Conservation (phyloP, 2,113 vertebrate species). For the Bambusicola thoracicus region DNA sequence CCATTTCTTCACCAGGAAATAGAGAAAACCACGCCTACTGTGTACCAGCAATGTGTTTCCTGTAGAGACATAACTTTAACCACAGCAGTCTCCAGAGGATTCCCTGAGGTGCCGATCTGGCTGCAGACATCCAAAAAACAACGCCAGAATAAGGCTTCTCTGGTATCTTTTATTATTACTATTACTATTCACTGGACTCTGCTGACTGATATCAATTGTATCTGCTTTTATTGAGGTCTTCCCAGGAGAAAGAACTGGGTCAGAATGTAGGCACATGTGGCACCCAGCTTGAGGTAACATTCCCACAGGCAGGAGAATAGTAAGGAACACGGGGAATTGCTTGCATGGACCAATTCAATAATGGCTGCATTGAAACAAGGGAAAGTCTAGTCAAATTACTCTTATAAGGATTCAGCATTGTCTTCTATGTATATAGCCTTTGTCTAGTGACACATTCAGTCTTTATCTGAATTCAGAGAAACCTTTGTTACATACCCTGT, state of each 20-base stretch:
- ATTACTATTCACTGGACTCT: neutral
- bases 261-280: neutral
- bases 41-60: neutral
- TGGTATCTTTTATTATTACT: neutral
- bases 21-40: neutral
- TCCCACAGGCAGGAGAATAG: neutral
- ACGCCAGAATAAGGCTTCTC: neutral
- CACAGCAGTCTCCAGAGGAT: neutral
- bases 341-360: neutral
- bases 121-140: neutral
- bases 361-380: neutral
- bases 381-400: neutral
- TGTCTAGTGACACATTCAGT: neutral
- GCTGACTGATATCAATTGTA: neutral
- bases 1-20: neutral
- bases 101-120: neutral
- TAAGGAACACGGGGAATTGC: neutral
- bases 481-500: neutral
- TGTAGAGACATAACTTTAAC: neutral
- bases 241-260: neutral
- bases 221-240: neutral
- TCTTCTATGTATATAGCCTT: neutral
- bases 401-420: neutral
- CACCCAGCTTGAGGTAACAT: neutral
- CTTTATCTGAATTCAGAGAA: neutral